These are phyloP conservation scores for Lamproptera curius DNA, from an alignment of 2,888 invertebrate species.

Conservation along the genomic window DNA sequence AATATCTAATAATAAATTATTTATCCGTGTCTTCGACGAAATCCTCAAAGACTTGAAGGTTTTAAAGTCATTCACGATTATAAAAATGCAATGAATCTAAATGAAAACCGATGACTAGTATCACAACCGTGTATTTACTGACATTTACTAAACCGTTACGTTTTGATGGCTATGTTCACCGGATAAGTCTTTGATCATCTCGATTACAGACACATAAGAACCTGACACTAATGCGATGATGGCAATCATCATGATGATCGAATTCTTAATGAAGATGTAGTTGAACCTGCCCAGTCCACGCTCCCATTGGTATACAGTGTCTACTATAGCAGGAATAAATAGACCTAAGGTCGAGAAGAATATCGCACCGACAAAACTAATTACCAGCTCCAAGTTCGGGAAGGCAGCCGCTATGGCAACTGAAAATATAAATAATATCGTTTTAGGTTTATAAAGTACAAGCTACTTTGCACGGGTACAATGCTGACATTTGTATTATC, in stretches of 20 bases:
- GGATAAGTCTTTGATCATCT: constrained; percentile 53
- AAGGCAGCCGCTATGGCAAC: constrained; percentile 88
- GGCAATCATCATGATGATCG: constrained; percentile 53
- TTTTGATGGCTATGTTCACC: constrained; percentile 11
- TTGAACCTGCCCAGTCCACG: constrained; percentile 79
- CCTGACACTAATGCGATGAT: constrained; percentile 57
- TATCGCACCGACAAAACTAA: constrained; percentile 91
- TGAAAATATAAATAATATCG: too few relatives aligned
- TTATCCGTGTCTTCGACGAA: too few relatives aligned
- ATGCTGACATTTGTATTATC: too few relatives aligned
- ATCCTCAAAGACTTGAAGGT: too few relatives aligned
- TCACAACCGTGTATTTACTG: too few relatives aligned
- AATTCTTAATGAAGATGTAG: constrained; percentile 83
- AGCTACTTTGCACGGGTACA: too few relatives aligned
- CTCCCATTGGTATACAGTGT: constrained; percentile 84
- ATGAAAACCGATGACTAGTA: too few relatives aligned
- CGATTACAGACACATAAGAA: constrained; percentile 53
- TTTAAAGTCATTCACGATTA: too few relatives aligned
- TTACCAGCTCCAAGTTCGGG: constrained; percentile 91
- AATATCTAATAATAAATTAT: too few relatives aligned
- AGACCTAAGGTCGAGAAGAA: constrained; percentile 86
- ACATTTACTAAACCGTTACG: constrained; percentile 11
- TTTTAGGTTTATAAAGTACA: too few relatives aligned
- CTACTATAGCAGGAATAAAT: constrained; percentile 84
- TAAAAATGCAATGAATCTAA: too few relatives aligned